Evolutionary conservation across 2,113 vertebrate genomes (phyloP).

Genomic region (Pavo muticus): DNA sequence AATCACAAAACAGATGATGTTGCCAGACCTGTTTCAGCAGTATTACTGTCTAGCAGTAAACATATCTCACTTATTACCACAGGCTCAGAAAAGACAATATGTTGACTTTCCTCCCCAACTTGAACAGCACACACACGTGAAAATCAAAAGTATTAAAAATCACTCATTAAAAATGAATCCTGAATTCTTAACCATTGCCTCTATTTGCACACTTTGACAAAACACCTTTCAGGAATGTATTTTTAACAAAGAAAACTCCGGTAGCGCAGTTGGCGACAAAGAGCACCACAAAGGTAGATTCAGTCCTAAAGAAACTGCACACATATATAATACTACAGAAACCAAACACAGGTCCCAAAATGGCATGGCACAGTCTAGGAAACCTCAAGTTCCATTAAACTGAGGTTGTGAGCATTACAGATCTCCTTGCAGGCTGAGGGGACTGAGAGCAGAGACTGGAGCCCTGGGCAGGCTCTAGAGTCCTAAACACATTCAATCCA

Average conservation of each 20-base stretch:
- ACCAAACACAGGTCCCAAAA: neutral
- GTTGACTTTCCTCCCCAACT: neutral
- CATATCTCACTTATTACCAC: neutral
- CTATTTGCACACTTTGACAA: fast-evolving
- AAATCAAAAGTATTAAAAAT: neutral
- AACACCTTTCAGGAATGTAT: fast-evolving
- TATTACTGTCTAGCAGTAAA: neutral
- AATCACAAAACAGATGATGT: neutral
- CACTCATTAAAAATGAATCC: neutral
- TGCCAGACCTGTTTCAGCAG: slow-evolving; percentile 21
- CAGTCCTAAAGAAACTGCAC: neutral
- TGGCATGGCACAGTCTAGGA: too few species aligned
- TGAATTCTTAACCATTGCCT: neutral
- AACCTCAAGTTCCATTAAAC: neutral
- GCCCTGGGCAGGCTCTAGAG: neutral
- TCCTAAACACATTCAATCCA: too few species aligned
- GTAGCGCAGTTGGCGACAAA: fast-evolving
- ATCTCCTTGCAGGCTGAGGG: fast-evolving
- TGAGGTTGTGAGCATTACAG: neutral
- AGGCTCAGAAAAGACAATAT: neutral
- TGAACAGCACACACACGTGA: neutral
- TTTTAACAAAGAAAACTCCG: neutral
- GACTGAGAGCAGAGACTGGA: neutral
- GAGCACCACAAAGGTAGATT: fast-evolving
- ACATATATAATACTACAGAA: fast-evolving